Conservation (phyloP, 2,113 vertebrate genomes). For the Genyomyrus donnyi region DNA sequence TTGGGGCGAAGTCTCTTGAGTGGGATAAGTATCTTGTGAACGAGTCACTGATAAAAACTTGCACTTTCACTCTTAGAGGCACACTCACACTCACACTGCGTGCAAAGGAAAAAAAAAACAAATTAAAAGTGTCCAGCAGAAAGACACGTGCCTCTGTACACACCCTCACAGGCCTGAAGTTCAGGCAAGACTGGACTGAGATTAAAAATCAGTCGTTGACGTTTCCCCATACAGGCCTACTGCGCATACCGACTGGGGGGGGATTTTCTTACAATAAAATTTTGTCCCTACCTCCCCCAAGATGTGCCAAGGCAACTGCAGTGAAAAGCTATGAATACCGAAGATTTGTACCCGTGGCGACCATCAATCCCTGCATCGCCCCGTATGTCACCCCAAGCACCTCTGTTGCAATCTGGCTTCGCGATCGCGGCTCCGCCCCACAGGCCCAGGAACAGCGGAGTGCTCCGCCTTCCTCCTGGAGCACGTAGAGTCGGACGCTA, state of each 20-base stretch:
- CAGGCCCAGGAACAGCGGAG: slow-evolving; percentile 36
- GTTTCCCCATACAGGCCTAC: background rate
- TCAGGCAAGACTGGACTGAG: background rate
- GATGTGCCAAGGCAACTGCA: slow-evolving; percentile 61
- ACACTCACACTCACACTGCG: background rate
- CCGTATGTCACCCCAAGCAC: background rate
- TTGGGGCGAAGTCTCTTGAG: background rate
- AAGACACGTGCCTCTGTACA: background rate
- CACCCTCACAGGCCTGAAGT: background rate
- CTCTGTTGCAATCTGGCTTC: slow-evolving; percentile 60
- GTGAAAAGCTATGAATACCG: slow-evolving; percentile 76
- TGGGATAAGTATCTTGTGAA: background rate
- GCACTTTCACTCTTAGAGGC: background rate
- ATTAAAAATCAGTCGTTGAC: background rate
- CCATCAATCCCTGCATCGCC: slow-evolving; percentile 62
- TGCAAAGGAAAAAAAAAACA: background rate
- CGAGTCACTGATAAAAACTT: slow-evolving; percentile 9
- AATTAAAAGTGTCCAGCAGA: background rate
- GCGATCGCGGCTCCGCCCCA: slow-evolving; percentile 58
- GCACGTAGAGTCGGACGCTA: slow-evolving; percentile 3
- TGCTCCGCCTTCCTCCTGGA: background rate
- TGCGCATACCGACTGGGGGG: background rate
- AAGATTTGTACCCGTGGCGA: slow-evolving; percentile 76
- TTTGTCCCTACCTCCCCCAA: background rate
- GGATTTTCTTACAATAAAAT: background rate